Evolutionary conservation across 2,113 vertebrate genomes (phyloP).

Genomic region (Pimephales promelas): DNA sequence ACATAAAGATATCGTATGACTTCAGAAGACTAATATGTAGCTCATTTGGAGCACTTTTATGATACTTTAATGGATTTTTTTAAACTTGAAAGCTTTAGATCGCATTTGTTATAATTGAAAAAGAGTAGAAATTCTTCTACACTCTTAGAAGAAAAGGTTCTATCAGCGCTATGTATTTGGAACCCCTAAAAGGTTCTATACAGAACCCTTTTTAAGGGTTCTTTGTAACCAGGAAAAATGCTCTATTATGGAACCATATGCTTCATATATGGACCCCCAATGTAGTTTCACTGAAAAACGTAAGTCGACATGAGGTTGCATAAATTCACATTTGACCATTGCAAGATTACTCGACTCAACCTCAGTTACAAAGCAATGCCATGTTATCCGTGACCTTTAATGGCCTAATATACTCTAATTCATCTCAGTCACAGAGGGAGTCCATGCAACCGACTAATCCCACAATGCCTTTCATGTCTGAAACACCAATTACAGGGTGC

Average conservation of each 20-base stretch:
- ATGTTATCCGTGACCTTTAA: slow-evolving; percentile 55
- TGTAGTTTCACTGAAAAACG: background rate
- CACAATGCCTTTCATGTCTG: slow-evolving; percentile 57
- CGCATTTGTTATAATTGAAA: background rate
- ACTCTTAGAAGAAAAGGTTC: too few relatives aligned
- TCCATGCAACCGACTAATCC: slow-evolving; percentile 52
- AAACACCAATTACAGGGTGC: slow-evolving; percentile 57
- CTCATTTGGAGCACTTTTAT: background rate
- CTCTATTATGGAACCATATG: too few relatives aligned
- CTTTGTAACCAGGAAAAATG: too few relatives aligned
- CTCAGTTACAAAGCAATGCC: slow-evolving; percentile 35
- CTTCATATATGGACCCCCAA: too few relatives aligned
- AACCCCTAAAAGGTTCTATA: too few relatives aligned
- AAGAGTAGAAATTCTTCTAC: background rate
- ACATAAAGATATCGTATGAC: background rate
- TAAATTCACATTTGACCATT: background rate
- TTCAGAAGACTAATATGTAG: background rate
- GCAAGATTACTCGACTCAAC: background rate
- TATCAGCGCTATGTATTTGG: too few relatives aligned
- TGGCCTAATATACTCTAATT: slow-evolving; percentile 59
- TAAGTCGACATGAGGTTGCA: background rate
- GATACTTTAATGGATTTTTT: background rate
- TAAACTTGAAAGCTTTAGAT: background rate
- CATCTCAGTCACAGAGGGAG: slow-evolving; percentile 52
- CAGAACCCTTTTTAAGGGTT: too few relatives aligned